These are phyloP conservation scores for Sarcophaga subvicina DNA, from an alignment of 2,888 invertebrate genomes.

Conservation along the genomic window DNA sequence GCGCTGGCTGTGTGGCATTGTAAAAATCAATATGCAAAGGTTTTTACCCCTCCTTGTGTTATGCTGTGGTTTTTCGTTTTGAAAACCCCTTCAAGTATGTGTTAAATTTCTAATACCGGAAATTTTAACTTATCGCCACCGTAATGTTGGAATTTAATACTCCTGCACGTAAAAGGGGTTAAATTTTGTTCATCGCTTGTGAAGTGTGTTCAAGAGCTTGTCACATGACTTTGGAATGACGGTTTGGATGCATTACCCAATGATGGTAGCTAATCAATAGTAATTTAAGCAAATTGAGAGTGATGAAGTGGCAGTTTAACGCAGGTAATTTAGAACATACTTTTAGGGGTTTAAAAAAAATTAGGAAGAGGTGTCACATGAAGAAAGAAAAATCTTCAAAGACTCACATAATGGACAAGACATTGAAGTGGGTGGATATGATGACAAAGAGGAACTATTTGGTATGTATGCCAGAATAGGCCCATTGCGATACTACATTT, in stretches of 20 bases:
- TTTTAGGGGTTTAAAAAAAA: not conserved
- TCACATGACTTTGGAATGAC: not conserved
- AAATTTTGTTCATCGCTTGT: not conserved
- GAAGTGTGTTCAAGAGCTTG: not conserved
- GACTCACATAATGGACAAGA: too few relatives aligned
- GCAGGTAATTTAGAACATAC: not conserved
- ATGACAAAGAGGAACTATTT: too few relatives aligned
- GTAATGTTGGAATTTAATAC: not conserved
- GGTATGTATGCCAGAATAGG: too few relatives aligned
- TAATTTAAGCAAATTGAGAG: not conserved
- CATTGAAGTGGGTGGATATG: too few relatives aligned
- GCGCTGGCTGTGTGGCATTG: not conserved
- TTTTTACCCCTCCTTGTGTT: too few relatives aligned
- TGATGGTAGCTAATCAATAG: conserved; percentile 33
- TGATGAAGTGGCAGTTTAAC: not conserved
- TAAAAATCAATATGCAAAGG: not conserved
- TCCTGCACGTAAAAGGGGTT: not conserved
- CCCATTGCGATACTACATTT: too few relatives aligned
- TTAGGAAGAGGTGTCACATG: not conserved
- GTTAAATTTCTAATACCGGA: conserved; percentile 29
- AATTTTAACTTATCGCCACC: conserved; percentile 46
- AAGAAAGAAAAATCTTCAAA: not conserved
- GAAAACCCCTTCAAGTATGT: conserved; percentile 16
- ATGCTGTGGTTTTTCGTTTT: not conserved
- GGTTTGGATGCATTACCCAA: not conserved